A percentile compares a stretch with the other conserved stretches of the same genome.
Conservation (phyloP, 2,888 invertebrate genomes). For the Drosophila paracracens region DNA sequence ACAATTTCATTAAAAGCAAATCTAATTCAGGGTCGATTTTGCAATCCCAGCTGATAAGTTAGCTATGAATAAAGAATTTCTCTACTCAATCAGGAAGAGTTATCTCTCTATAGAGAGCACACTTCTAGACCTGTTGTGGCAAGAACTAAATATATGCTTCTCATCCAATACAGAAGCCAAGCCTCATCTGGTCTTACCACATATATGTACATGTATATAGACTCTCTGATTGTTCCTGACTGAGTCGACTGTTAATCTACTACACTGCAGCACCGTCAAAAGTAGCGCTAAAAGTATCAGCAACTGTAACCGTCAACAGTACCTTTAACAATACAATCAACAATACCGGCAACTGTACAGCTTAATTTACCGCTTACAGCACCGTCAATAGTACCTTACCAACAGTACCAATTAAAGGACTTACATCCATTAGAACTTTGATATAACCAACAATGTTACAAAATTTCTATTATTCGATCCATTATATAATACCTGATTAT, state of each 20-base stretch:
- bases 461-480: not conserved
- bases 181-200: too few species aligned
- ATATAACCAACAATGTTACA: not conserved
- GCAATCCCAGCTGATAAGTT: not conserved
- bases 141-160: too few species aligned
- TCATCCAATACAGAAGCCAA: too few species aligned
- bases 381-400: too few species aligned
- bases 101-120: not conserved
- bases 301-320: not conserved
- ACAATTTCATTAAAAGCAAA: not conserved
- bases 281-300: not conserved
- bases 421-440: not conserved
- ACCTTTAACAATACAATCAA: not conserved
- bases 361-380: too few species aligned
- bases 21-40: not conserved
- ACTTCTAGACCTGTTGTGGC: not conserved
- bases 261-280: not conserved
- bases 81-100: not conserved
- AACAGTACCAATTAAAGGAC: not conserved
- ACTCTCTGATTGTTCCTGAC: not conserved
- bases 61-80: not conserved
- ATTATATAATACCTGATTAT: too few species aligned
- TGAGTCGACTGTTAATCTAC: not conserved
- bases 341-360: not conserved
- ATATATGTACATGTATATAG: too few species aligned